These are phyloP conservation scores for Pseudochaenichthys georgianus DNA, from an alignment of 2,797 vertebrate genomes.

Conservation along the genomic window DNA sequence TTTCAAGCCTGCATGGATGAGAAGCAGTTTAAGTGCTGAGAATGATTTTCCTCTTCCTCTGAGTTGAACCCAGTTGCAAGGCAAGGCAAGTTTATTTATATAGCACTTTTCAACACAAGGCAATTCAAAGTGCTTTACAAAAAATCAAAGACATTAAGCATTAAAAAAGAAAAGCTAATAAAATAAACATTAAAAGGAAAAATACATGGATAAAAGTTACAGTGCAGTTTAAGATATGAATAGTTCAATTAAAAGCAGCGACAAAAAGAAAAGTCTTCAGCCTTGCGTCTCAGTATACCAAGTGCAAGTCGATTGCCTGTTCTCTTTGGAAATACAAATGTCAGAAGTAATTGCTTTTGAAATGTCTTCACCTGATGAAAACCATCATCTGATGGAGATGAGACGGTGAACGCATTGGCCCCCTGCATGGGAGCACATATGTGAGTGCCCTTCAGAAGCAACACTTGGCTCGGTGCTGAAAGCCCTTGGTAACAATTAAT, in stretches of 20 bases:
- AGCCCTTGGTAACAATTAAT: constrained; percentile 57
- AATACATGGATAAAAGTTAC: too few species aligned
- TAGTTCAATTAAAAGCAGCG: too few species aligned
- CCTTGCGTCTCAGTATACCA: neutral
- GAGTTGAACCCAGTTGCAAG: neutral
- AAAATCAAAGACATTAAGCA: too few species aligned
- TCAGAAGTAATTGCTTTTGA: constrained; percentile 60
- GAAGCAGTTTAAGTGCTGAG: neutral
- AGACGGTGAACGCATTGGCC: constrained; percentile 5
- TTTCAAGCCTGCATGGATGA: neutral
- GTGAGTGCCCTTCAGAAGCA: constrained; percentile 48
- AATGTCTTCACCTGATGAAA: constrained; percentile 57
- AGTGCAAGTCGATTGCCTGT: constrained; percentile 16
- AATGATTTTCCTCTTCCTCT: neutral
- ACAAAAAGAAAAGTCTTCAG: too few species aligned
- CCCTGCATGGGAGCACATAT: constrained; percentile 7
- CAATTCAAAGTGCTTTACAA: too few species aligned
- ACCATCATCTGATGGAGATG: constrained; percentile 39
- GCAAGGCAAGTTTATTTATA: too few species aligned
- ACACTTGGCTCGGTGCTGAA: constrained; percentile 40
- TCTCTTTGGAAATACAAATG: constrained; percentile 46
- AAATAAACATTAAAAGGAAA: too few species aligned
- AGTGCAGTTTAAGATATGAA: too few species aligned
- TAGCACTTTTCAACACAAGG: too few species aligned
- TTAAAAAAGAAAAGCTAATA: too few species aligned